Conservation (phyloP, 2,888 invertebrate species). For the Cataglyphis cursor region DNA sequence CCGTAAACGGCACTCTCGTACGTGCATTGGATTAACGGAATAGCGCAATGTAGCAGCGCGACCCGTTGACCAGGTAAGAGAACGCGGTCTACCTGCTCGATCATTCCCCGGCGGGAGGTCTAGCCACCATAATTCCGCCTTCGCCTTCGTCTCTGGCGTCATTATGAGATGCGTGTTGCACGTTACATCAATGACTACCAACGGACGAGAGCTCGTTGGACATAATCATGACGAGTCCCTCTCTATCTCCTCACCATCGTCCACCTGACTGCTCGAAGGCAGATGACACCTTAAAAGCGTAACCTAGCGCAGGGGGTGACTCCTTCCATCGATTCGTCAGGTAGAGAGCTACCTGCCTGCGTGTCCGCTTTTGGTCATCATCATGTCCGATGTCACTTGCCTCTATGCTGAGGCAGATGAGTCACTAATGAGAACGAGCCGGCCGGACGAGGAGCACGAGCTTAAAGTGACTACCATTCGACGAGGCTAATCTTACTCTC, state of each 20-base stretch:
- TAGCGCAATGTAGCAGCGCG: slow-evolving; percentile 53
- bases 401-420: slow-evolving; percentile 69
- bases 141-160: slow-evolving; percentile 69
- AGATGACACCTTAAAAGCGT: slow-evolving; percentile 69
- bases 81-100: slow-evolving; percentile 70
- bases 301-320: slow-evolving; percentile 30
- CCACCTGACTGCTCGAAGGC: slow-evolving; percentile 67
- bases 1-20: slow-evolving; percentile 56
- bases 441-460: slow-evolving; percentile 44
- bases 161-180: slow-evolving; percentile 72
- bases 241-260: slow-evolving; percentile 68
- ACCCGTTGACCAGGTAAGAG: slow-evolving; percentile 60
- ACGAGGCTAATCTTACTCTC: slow-evolving; percentile 68
- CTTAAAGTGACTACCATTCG: slow-evolving; percentile 55
- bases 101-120: slow-evolving; percentile 70
- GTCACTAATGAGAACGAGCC: slow-evolving; percentile 77
- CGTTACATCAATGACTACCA: slow-evolving; percentile 70
- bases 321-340: slow-evolving; percentile 35
- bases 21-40: slow-evolving; percentile 58
- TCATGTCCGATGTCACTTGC: slow-evolving; percentile 60
- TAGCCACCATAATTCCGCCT: slow-evolving; percentile 72
- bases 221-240: slow-evolving; percentile 65
- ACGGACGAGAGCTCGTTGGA: slow-evolving; percentile 47
- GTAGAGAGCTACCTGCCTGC: slow-evolving; percentile 59
- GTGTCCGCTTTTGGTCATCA: slow-evolving; percentile 21